These are phyloP conservation scores for Amphimedon queenslandica DNA, from an alignment of 37 sponge, comb jelly and placozoan species.

Conservation along the genomic window DNA sequence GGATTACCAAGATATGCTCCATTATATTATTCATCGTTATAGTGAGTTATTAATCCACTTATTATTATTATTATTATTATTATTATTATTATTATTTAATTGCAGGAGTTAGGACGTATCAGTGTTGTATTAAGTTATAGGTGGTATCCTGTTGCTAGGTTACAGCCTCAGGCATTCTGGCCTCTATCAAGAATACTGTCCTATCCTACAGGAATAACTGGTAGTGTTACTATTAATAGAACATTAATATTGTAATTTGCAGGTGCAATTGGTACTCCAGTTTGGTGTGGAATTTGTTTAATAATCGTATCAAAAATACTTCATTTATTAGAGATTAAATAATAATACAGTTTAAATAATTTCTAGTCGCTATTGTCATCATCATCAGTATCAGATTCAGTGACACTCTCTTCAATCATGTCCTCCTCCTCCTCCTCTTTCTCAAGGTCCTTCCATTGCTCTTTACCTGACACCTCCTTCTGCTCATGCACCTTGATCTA, in stretches of 20 bases:
- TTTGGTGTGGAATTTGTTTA: not conserved
- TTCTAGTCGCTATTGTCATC: not conserved
- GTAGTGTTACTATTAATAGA: not conserved
- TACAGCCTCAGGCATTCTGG: slow-evolving; percentile 12
- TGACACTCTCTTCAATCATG: slow-evolving; percentile 8
- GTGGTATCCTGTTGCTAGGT: slow-evolving; percentile 15
- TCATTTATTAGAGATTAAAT: not conserved
- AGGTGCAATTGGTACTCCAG: not conserved
- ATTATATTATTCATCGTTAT: too few species aligned
- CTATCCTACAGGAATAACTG: slow-evolving; percentile 39
- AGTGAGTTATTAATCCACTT: too few species aligned
- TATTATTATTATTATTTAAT: too few species aligned
- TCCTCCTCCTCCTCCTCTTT: slow-evolving; percentile 7
- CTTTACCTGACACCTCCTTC: slow-evolving; percentile 43
- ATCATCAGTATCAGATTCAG: not conserved
- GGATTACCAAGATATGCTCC: too few species aligned
- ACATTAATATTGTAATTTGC: not conserved
- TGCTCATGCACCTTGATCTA: slow-evolving; percentile 51
- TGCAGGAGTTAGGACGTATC: too few species aligned
- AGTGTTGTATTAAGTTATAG: too few species aligned
- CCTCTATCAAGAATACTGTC: slow-evolving; percentile 12
- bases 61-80: too few species aligned
- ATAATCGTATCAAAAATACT: not conserved
- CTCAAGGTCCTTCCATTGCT: slow-evolving; percentile 42
- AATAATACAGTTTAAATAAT: not conserved